Evolutionary conservation across 2,113 vertebrate species (phyloP).

Genomic region (Neotoma lepida): DNA sequence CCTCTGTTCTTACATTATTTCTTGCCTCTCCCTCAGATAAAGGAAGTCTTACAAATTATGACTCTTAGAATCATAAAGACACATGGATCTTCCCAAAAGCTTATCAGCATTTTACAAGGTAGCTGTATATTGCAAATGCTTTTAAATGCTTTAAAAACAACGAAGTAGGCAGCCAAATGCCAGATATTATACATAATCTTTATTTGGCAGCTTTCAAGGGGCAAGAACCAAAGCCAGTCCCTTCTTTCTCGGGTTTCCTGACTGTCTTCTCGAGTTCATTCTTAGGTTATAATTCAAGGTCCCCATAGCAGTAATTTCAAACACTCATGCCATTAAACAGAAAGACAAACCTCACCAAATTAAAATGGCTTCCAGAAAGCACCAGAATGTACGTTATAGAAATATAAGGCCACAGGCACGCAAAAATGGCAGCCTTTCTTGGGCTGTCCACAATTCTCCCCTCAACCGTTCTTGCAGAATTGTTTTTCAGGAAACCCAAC

Average conservation of each 20-base stretch:
- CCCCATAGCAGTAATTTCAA: slow-evolving; percentile 24
- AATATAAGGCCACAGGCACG: background rate
- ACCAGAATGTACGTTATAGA: background rate
- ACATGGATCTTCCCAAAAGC: slow-evolving; percentile 37
- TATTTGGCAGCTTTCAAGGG: slow-evolving; percentile 41
- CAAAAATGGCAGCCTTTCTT: background rate
- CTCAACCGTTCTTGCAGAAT: background rate
- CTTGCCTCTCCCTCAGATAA: slow-evolving; percentile 50
- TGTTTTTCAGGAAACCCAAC: slow-evolving; percentile 55
- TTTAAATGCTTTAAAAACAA: slow-evolving; percentile 66
- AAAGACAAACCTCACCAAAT: slow-evolving; percentile 47
- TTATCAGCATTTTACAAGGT: slow-evolving; percentile 69
- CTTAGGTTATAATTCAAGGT: slow-evolving; percentile 51
- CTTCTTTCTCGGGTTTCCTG: slow-evolving; percentile 60
- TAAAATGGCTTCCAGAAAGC: background rate
- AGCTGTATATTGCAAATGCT: slow-evolving; percentile 6
- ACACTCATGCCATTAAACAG: background rate
- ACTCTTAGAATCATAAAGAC: slow-evolving; percentile 66
- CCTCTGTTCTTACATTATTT: slow-evolving; percentile 52
- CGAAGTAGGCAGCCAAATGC: slow-evolving; percentile 17
- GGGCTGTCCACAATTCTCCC: background rate
- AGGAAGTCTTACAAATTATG: slow-evolving; percentile 56
- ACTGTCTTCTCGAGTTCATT: slow-evolving; percentile 44
- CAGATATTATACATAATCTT: slow-evolving; percentile 53
- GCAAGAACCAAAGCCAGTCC: slow-evolving; percentile 45